A percentile compares a stretch with the other conserved stretches of the same genome.
phyloP scores from a whole-genome alignment of 2,113 vertebrate species.

The Origma solitaria region DNA sequence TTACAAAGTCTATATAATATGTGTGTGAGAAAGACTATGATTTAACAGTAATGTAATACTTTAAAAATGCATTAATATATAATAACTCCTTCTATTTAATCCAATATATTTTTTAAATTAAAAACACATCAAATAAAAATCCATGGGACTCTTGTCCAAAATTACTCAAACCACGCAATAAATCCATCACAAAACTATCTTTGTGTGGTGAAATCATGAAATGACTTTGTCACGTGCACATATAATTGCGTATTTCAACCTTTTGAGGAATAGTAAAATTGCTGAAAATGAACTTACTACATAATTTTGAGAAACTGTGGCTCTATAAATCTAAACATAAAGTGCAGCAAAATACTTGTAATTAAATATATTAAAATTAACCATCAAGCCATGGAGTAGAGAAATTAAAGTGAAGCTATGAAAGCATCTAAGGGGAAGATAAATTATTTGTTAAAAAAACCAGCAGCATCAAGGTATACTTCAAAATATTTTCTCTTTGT shows the following conservation, averaged over 20 bases:
- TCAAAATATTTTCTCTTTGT: neutral
- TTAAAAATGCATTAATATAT: conserved; percentile 25
- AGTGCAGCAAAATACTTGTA: neutral
- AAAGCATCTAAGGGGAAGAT: neutral
- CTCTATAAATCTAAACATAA: neutral
- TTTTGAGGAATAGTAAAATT: neutral
- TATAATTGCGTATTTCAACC: neutral
- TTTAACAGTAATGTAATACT: conserved; percentile 17
- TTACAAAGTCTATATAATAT: neutral
- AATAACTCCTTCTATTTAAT: conserved; percentile 12
- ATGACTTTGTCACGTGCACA: neutral
- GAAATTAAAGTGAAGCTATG: neutral
- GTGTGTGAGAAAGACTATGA: neutral
- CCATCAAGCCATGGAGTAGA: neutral
- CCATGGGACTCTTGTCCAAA: neutral
- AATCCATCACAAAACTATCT: conserved; percentile 21
- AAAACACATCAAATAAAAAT: conserved; percentile 44
- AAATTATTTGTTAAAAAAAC: neutral
- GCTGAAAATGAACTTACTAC: neutral
- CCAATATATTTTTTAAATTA: conserved; percentile 1
- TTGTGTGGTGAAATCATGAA: neutral
- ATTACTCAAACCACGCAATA: neutral
- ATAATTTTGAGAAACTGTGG: neutral
- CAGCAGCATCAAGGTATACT: neutral
- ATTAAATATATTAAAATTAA: neutral